Conservation (phyloP, 2,888 invertebrate species). For the Sipha maydis region DNA sequence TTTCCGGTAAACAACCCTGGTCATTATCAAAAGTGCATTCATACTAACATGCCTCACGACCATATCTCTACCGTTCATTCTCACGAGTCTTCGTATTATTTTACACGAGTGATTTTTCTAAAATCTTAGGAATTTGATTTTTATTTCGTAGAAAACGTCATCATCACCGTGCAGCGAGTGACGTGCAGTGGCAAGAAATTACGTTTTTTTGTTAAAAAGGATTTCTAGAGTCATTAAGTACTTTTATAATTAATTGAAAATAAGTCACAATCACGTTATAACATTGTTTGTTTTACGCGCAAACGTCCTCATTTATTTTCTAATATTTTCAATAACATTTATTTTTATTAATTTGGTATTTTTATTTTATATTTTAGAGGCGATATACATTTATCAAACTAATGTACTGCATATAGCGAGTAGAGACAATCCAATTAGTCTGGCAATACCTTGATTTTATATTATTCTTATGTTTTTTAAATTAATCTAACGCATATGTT, state of each 20-base stretch:
- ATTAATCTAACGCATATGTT: too few relatives aligned
- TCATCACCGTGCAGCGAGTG: neutral
- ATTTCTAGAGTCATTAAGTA: neutral
- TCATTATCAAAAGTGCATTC: neutral
- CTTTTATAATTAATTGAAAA: neutral
- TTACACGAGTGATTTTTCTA: neutral
- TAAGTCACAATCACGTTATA: neutral
- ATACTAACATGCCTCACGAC: too few relatives aligned
- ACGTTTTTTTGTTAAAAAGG: neutral
- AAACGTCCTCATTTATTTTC: neutral
- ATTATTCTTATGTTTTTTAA: too few relatives aligned
- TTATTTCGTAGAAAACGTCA: neutral
- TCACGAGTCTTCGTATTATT: neutral
- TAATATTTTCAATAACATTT: neutral
- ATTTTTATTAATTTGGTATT: neutral
- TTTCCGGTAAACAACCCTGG: too few relatives aligned
- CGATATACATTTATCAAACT: too few relatives aligned
- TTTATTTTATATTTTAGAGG: too few relatives aligned
- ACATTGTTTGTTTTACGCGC: neutral
- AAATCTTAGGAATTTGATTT: constrained; percentile 12
- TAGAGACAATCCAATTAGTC: too few relatives aligned
- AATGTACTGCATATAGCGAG: too few relatives aligned
- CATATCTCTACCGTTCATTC: too few relatives aligned
- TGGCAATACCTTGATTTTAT: too few relatives aligned
- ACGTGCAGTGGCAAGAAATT: neutral